A percentile compares a stretch with the other conserved stretches of the same genome.
Evolutionary conservation across 64 coral and sea anemone genomes (phyloP).

Genomic region (Actinia tenebrosa): DNA sequence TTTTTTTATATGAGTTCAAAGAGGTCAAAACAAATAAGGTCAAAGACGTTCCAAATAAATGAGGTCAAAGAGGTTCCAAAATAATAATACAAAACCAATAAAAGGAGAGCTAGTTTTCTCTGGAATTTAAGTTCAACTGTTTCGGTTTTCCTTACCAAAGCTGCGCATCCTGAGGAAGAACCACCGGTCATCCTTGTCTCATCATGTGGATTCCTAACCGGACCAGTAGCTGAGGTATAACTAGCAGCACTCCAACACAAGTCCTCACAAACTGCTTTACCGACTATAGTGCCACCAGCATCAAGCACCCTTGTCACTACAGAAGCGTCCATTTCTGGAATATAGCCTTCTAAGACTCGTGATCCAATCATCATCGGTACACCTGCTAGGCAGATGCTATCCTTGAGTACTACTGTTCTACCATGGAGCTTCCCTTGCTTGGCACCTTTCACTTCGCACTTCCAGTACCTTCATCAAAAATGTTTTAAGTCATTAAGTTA

Average conservation of each 20-base stretch:
- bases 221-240: slow-evolving; percentile 36
- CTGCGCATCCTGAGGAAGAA: slow-evolving; percentile 42
- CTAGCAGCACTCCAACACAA: slow-evolving; percentile 18
- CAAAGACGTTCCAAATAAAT: no score
- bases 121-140: not conserved
- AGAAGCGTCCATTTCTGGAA: slow-evolving; percentile 47
- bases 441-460: slow-evolving; percentile 17
- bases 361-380: slow-evolving; percentile 36
- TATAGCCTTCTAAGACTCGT: slow-evolving; percentile 27
- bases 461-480: slow-evolving; percentile 18
- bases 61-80: no score
- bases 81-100: no score
- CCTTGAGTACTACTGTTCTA: slow-evolving; percentile 22
- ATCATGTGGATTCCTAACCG: slow-evolving; percentile 35
- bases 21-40: no score
- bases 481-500: no score
- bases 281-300: slow-evolving; percentile 26
- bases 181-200: slow-evolving; percentile 29
- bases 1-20: no score
- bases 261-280: slow-evolving; percentile 51
- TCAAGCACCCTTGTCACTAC: slow-evolving; percentile 40
- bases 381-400: slow-evolving; percentile 22
- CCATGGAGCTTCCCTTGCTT: slow-evolving; percentile 21
- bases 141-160: slow-evolving; percentile 18
- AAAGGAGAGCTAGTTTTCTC: no score